Percentiles rank a stretch among this genome's conserved stretches.
phyloP scores from a whole-genome alignment of 1,140 invertebrate genomes.

The Drosophila tropicalis region DNA sequence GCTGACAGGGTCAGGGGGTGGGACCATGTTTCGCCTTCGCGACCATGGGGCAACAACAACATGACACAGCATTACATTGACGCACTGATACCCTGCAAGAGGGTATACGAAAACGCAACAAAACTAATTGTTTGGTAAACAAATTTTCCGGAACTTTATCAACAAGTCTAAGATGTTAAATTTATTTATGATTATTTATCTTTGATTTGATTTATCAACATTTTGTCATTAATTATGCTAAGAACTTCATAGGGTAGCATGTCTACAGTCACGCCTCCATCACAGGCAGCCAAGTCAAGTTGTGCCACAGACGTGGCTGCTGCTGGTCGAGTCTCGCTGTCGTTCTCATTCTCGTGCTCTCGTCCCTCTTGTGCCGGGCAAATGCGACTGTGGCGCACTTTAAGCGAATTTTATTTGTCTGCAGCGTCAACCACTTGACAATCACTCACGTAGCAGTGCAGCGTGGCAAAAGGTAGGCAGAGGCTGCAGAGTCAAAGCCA shows the following conservation, averaged over 20 bases:
- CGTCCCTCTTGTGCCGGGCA: conserved; percentile 24
- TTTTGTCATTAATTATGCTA: no score
- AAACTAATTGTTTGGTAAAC: no score
- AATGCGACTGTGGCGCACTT: conserved; percentile 64
- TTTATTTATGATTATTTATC: no score
- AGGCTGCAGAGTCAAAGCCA: no score
- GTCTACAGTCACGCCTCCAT: conserved; percentile 49
- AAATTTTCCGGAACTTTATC: no score
- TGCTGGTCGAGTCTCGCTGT: conserved; percentile 5
- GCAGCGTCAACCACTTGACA: conserved; percentile 81
- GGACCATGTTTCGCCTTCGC: no score
- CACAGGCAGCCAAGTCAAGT: conserved; percentile 61
- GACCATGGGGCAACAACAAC: conserved; percentile 24
- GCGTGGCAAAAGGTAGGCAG: conserved; percentile 4
- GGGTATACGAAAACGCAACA: no score
- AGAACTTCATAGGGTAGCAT: no score
- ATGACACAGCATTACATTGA: conserved; percentile 26
- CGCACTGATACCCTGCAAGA: conserved; percentile 24
- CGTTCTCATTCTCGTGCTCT: conserved; percentile 30
- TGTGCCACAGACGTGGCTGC: conserved; percentile 55
- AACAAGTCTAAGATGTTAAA: no score
- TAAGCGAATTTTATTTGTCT: conserved; percentile 82
- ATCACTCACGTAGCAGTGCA: conserved; percentile 76
- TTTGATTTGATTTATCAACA: no score
- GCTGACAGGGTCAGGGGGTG: conserved; percentile 2